Conservation (phyloP, 2,113 vertebrate genomes). For the Lampris megalopsis region DNA sequence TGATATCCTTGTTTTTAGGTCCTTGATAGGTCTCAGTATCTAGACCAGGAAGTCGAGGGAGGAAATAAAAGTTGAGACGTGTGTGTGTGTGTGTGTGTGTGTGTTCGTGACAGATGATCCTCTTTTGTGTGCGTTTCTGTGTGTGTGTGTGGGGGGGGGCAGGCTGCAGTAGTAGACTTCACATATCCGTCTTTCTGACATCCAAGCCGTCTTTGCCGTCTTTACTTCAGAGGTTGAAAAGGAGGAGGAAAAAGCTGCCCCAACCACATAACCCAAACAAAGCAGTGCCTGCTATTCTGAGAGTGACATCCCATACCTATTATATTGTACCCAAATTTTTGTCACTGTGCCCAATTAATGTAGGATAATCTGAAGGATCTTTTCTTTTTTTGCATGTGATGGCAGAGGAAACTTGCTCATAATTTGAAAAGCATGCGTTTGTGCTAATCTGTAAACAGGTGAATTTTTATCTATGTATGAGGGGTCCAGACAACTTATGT, state of each 20-base stretch:
- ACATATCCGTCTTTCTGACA: neutral
- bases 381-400: too few relatives aligned
- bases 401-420: too few relatives aligned
- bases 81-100: slow-evolving; percentile 40
- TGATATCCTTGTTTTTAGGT: slow-evolving; percentile 14
- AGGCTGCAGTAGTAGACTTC: neutral
- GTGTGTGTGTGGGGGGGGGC: slow-evolving; percentile 16
- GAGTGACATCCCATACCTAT: too few relatives aligned
- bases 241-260: neutral
- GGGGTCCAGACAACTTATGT: slow-evolving; percentile 16
- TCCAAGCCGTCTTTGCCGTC: neutral
- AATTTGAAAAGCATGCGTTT: too few relatives aligned
- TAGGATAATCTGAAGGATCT: too few relatives aligned
- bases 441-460: too few relatives aligned
- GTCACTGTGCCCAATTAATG: too few relatives aligned
- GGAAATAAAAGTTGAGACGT: neutral
- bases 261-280: too few relatives aligned
- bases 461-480: slow-evolving; percentile 2
- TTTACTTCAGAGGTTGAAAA: too few relatives aligned
- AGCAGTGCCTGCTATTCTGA: too few relatives aligned
- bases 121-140: slow-evolving; percentile 21
- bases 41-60: slow-evolving; percentile 21
- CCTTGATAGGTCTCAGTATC: slow-evolving; percentile 31
- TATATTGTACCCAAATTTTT: too few relatives aligned
- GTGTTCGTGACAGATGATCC: slow-evolving; percentile 44